Percentiles rank a stretch among this genome's conserved stretches.
Evolutionary conservation across 2,888 invertebrate species (phyloP).

Genomic region (Perithous albicinctus): DNA sequence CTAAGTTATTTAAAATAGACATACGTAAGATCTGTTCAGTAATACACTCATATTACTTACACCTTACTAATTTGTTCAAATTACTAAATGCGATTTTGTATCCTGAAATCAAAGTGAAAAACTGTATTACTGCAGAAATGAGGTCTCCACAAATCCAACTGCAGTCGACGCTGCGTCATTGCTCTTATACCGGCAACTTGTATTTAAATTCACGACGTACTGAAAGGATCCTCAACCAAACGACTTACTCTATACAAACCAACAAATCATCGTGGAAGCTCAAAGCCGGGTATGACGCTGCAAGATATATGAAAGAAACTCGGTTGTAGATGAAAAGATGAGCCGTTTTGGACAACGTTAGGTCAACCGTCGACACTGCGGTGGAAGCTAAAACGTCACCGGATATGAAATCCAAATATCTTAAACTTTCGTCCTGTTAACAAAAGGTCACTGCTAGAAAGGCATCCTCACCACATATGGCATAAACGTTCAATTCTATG

Average conservation of each 20-base stretch:
- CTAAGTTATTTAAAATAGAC: too few species aligned
- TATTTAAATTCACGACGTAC: constrained; percentile 5
- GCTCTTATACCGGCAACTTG: background rate
- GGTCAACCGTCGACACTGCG: constrained; percentile 19
- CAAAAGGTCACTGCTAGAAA: constrained; percentile 8
- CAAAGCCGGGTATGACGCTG: background rate
- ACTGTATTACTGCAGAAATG: background rate
- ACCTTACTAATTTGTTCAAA: background rate
- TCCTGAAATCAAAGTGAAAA: background rate
- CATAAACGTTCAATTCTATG: constrained; percentile 44
- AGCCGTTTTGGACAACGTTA: constrained; percentile 21
- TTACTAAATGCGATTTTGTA: background rate
- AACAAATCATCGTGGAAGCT: background rate
- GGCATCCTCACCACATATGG: constrained; percentile 3
- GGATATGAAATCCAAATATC: constrained; percentile 25
- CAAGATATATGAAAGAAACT: constrained; percentile 10
- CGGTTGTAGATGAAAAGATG: background rate
- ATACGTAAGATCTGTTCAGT: background rate
- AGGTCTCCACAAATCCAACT: background rate
- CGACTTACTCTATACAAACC: background rate
- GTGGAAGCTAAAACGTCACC: constrained; percentile 9
- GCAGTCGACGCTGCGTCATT: background rate
- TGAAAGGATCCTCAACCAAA: background rate
- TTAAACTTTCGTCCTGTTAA: constrained; percentile 18
- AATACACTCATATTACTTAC: background rate